Evolutionary conservation across 2,888 invertebrate genomes (phyloP).

Genomic region (Eledona agricola): DNA sequence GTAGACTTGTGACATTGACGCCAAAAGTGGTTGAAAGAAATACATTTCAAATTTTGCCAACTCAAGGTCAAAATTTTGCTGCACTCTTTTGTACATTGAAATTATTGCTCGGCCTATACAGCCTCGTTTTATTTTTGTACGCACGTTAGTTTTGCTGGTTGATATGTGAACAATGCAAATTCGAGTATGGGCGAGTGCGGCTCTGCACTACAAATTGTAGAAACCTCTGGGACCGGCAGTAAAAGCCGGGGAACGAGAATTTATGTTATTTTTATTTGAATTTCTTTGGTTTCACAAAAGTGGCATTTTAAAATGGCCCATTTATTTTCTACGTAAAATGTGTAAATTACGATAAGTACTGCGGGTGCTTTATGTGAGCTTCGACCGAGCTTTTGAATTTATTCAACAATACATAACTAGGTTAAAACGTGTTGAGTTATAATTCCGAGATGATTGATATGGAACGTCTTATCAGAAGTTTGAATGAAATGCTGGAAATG

Average conservation of each 20-base stretch:
- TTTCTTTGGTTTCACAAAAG: constrained; percentile 40
- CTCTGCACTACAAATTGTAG: constrained; percentile 24
- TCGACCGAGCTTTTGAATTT: constrained; percentile 9
- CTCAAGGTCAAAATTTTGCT: no score
- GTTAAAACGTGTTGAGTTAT: constrained; percentile 10
- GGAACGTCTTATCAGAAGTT: no score
- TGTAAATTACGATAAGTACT: constrained; percentile 37
- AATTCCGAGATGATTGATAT: constrained; percentile 16
- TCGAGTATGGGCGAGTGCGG: constrained; percentile 13
- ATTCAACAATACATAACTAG: constrained; percentile 13
- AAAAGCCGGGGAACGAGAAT: constrained; percentile 27
- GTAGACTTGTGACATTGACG: no score
- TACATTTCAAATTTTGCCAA: no score
- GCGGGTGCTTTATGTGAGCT: constrained; percentile 30
- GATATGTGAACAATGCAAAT: no score
- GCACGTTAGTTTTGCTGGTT: no score
- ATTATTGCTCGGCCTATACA: no score
- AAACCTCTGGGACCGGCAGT: constrained; percentile 30
- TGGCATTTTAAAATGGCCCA: constrained; percentile 36
- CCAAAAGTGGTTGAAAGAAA: no score
- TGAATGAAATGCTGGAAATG: constrained; percentile 21
- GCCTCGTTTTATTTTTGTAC: no score
- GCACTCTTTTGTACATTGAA: no score
- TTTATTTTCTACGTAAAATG: constrained; percentile 38
- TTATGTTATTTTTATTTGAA: constrained; percentile 39